Percentiles rank a stretch among this genome's conserved stretches.
phyloP scores from a whole-genome alignment of 2,113 vertebrate genomes.

The Trematomus loennbergii region DNA sequence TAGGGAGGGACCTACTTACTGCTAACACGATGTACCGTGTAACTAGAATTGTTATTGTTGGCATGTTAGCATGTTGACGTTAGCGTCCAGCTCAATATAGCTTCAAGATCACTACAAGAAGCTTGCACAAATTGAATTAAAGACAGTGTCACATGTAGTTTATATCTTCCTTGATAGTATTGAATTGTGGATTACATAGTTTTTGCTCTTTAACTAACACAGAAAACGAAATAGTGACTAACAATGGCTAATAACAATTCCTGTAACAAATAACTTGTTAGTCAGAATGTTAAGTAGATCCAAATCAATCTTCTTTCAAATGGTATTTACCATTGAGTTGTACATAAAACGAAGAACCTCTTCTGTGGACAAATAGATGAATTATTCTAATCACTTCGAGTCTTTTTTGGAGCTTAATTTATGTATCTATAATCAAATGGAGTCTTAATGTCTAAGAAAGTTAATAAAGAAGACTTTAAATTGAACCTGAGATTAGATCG shows the following conservation, averaged over 20 bases:
- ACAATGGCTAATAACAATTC: constrained; percentile 7
- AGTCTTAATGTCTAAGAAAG: too few relatives aligned
- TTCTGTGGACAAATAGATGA: too few relatives aligned
- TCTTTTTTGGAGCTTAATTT: too few relatives aligned
- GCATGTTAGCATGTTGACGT: not conserved
- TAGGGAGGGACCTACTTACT: not conserved
- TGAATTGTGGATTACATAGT: not conserved
- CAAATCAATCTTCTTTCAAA: not conserved
- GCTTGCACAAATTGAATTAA: not conserved
- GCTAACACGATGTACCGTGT: not conserved
- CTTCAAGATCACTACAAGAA: not conserved
- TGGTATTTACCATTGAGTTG: not conserved
- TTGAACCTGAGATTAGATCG: too few relatives aligned
- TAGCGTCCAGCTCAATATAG: not conserved
- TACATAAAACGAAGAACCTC: not conserved
- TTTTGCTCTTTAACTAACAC: not conserved
- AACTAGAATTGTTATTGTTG: not conserved
- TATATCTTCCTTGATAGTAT: not conserved
- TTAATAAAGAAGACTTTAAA: too few relatives aligned
- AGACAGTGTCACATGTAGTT: not conserved
- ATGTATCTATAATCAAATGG: too few relatives aligned
- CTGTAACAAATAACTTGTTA: not conserved
- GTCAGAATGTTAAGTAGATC: not conserved
- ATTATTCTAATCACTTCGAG: too few relatives aligned
- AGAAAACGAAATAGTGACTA: constrained; percentile 5